Base-by-base conservation (phyloP, 2,113 vertebrate genomes). In the Scytalopus superciliaris region DNA sequence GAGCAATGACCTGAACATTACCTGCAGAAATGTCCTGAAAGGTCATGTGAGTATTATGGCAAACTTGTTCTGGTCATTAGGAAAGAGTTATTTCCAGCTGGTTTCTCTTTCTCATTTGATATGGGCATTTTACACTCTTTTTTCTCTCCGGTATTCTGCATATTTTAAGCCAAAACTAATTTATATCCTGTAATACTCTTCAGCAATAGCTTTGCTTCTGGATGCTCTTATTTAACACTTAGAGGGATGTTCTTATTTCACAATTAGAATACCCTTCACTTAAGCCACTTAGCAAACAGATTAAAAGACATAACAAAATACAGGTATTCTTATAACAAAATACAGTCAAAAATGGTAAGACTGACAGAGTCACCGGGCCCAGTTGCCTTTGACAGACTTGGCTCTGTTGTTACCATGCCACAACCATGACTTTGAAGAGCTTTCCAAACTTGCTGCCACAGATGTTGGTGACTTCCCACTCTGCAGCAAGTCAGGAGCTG, bases 91-190 rank as follows among this genome's bases (percentile, higher is more conserved):
- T 87, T 96, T 96, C 77, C 64, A 40, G 49, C 79, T 72, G 19
- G n/a, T 95, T 95, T 90, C 42, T 76, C 87, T 85, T 96, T 96
- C 69, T 95, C 35, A 47, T 93, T 92, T 83, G 47, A 40, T 30
- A 56, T 37, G 37, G 76, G 8, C 62, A 47, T 91, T 86, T 89
- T 94, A 84, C 67, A 91, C 60, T 69, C 3, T 67, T 91, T 94
- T 74, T 92, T 50, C 21, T 28, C 40, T 49, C 70, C 94, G 37
- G 31, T 78, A 64, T 68, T 97, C 87, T 94, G 77, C 56, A 24
- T 79, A 85, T 89, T 95, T 94, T 67, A 94, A 95, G 72, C 52
- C 82, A 87, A 97, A 97, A 95, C 81, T 53, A 80, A 77, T 92
- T 93, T n/a, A 23, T 37, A 33, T 50, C 35, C 25, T 37, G 2